These are phyloP conservation scores for Marmota flaviventris DNA, from an alignment of 2,113 vertebrate species.

Conservation along the genomic window DNA sequence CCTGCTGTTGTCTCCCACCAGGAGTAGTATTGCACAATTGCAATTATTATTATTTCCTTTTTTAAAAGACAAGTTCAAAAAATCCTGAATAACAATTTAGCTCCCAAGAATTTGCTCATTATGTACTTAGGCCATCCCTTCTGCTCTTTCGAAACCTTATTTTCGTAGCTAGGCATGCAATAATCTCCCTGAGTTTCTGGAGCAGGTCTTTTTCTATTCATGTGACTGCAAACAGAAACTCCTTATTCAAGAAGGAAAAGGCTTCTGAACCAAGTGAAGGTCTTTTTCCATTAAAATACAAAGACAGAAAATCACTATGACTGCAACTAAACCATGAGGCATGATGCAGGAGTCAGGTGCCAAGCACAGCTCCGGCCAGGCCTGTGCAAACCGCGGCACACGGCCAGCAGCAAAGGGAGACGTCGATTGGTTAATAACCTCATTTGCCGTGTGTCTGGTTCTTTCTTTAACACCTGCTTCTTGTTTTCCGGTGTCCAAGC, in stretches of 20 bases:
- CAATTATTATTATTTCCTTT: slow-evolving; percentile 77
- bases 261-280: slow-evolving; percentile 83
- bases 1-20: slow-evolving; percentile 41
- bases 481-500: slow-evolving; percentile 35
- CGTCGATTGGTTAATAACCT: slow-evolving; percentile 53
- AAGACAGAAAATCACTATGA: slow-evolving; percentile 74
- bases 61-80: slow-evolving; percentile 79
- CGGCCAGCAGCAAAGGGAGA: neutral
- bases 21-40: slow-evolving; percentile 26
- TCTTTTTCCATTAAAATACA: slow-evolving; percentile 78
- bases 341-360: slow-evolving; percentile 25
- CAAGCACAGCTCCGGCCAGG: accelerated
- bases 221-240: slow-evolving; percentile 85
- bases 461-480: slow-evolving; percentile 59
- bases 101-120: slow-evolving; percentile 84
- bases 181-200: slow-evolving; percentile 84
- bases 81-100: slow-evolving; percentile 84
- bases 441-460: neutral
- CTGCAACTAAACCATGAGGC: slow-evolving; percentile 63
- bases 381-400: neutral
- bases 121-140: slow-evolving; percentile 75
- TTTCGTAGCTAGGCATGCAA: slow-evolving; percentile 83
- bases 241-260: slow-evolving; percentile 85
- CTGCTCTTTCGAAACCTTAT: slow-evolving; percentile 77
- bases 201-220: slow-evolving; percentile 82